These are phyloP conservation scores for Halichondria panicea DNA, from an alignment of 37 sponge, comb jelly and placozoan species.

Conservation along the genomic window DNA sequence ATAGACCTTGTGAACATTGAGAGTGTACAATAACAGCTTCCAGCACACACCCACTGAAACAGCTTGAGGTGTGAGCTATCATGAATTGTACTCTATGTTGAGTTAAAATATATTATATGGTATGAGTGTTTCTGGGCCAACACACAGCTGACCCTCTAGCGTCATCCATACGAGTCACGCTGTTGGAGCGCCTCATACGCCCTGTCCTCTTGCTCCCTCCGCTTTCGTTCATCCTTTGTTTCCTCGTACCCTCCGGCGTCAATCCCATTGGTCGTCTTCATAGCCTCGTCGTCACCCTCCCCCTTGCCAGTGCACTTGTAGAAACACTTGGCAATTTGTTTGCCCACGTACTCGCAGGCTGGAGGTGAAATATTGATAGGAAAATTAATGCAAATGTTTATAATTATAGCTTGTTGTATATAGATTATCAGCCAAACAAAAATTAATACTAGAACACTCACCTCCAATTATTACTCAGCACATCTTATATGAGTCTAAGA, in stretches of 20 bases:
- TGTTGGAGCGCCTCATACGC: background rate
- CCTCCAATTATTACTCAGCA: slow-evolving; percentile 64
- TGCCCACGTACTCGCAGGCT: slow-evolving; percentile 54
- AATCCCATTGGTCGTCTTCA: background rate
- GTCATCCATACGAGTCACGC: background rate
- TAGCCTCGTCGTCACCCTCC: background rate
- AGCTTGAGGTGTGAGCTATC: too few species aligned
- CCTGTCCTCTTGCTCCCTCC: background rate
- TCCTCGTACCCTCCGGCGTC: background rate
- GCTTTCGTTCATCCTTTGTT: background rate
- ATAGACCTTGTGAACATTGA: too few species aligned
- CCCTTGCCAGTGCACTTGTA: background rate
- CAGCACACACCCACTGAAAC: too few species aligned
- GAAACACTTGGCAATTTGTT: slow-evolving; percentile 35
- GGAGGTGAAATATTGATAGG: background rate
- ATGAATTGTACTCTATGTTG: too few species aligned
- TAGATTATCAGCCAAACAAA: too few species aligned
- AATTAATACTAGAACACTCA: background rate
- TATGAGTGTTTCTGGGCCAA: too few species aligned
- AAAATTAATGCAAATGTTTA: background rate
- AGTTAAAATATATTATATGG: too few species aligned
- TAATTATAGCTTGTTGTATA: background rate
- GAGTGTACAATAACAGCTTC: too few species aligned
- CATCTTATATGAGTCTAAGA: too few species aligned
- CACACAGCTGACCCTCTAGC: background rate